These are phyloP conservation scores for Phataginus tetradactyla DNA, from an alignment of 2,797 vertebrate species.

Conservation along the genomic window DNA sequence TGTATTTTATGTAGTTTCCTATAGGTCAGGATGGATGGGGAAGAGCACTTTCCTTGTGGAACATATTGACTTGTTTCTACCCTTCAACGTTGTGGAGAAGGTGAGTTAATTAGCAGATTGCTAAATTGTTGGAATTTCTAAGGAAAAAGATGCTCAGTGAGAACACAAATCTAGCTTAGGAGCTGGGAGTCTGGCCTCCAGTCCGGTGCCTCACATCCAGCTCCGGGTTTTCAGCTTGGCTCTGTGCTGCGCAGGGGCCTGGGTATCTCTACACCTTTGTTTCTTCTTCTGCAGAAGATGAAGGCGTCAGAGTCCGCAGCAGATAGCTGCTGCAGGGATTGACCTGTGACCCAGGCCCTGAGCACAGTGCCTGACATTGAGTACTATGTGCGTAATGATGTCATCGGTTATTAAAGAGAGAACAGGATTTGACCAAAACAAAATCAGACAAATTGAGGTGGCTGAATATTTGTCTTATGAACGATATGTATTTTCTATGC, in stretches of 20 bases:
- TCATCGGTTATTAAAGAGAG: background rate
- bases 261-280: accelerated
- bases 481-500: background rate
- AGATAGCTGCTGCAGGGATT: accelerated
- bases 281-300: background rate
- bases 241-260: accelerated
- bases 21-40: background rate
- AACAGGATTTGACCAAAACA: background rate
- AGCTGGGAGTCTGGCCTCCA: no score
- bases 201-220: background rate
- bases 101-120: background rate
- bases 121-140: background rate
- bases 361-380: accelerated
- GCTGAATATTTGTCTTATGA: background rate
- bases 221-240: accelerated
- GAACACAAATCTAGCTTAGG: no score
- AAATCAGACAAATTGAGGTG: background rate
- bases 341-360: accelerated
- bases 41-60: background rate
- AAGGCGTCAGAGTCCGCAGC: accelerated
- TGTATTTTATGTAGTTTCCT: background rate
- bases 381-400: background rate
- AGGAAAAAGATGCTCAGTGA: background rate
- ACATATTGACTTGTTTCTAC: accelerated
- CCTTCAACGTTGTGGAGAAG: accelerated